Evolutionary conservation across 2,113 vertebrate species (phyloP).

Genomic region (Odocoileus virginianus): DNA sequence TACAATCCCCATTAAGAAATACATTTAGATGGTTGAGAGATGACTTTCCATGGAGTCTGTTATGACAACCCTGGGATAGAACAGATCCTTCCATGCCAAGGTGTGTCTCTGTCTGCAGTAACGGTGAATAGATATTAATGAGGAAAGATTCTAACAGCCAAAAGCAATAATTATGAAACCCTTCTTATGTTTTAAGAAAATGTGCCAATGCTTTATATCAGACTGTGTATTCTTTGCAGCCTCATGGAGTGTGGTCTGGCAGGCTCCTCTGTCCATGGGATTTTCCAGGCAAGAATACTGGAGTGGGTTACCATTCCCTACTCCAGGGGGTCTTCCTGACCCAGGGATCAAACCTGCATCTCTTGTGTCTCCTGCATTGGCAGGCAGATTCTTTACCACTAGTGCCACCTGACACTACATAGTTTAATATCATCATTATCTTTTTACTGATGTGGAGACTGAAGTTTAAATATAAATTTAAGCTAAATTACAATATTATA

Average conservation of each 20-base stretch:
- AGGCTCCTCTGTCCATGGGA: neutral
- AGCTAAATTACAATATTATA: neutral
- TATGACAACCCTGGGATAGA: neutral
- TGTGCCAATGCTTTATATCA: neutral
- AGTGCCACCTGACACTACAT: neutral
- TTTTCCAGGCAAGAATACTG: neutral
- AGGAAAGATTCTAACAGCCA: neutral
- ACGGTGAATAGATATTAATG: neutral
- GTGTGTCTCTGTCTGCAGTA: rapidly evolving
- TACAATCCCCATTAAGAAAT: neutral
- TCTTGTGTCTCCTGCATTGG: neutral
- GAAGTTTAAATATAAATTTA: neutral
- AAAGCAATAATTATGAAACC: neutral
- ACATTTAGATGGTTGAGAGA: neutral
- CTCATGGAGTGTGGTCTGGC: neutral
- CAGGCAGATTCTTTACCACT: neutral
- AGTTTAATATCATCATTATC: neutral
- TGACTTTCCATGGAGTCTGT: neutral
- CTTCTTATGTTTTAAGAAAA: neutral
- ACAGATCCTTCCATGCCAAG: neutral
- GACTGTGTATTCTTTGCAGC: neutral
- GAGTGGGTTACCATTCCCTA: neutral
- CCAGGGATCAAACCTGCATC: rapidly evolving
- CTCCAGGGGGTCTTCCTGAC: neutral
- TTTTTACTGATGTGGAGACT: neutral